phyloP scores from a whole-genome alignment of 2,888 invertebrate species.

The Diploptera punctata region DNA sequence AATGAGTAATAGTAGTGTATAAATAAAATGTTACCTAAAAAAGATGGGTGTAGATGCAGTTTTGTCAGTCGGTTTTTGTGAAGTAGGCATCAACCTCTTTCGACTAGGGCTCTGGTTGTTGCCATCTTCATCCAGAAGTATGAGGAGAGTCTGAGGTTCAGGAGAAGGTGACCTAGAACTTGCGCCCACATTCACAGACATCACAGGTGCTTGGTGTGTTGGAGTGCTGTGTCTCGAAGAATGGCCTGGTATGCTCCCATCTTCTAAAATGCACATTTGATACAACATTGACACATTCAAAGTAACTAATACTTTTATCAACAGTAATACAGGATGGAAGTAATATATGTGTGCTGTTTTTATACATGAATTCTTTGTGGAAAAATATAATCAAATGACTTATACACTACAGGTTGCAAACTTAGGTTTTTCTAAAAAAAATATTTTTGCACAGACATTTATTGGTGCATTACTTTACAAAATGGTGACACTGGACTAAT shows the following conservation, averaged over 20 bases:
- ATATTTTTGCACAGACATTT: no score
- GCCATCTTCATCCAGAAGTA: slow-evolving; percentile 69
- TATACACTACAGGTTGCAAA: no score
- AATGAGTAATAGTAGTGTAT: no score
- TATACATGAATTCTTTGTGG: no score
- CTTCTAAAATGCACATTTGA: background rate
- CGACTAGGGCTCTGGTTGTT: slow-evolving; percentile 51
- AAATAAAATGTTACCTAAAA: slow-evolving; percentile 62
- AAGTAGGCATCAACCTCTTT: slow-evolving; percentile 18
- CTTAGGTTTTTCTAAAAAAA: no score
- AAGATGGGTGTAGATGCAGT: slow-evolving; percentile 63
- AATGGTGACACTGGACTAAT: no score
- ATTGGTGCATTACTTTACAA: no score
- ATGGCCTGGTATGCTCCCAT: slow-evolving; percentile 19
- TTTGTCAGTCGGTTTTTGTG: slow-evolving; percentile 35
- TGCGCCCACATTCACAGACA: slow-evolving; percentile 65
- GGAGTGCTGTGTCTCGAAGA: slow-evolving; percentile 70
- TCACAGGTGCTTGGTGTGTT: slow-evolving; percentile 76
- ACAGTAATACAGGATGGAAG: no score
- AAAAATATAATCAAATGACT: no score
- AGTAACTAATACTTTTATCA: no score
- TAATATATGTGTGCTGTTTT: no score
- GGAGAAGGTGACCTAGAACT: slow-evolving; percentile 39
- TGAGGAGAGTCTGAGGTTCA: slow-evolving; percentile 57
- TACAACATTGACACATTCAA: no score